phyloP scores from a whole-genome alignment of 37 sponge, comb jelly and placozoan genomes.

The Theonella swinhoei region DNA sequence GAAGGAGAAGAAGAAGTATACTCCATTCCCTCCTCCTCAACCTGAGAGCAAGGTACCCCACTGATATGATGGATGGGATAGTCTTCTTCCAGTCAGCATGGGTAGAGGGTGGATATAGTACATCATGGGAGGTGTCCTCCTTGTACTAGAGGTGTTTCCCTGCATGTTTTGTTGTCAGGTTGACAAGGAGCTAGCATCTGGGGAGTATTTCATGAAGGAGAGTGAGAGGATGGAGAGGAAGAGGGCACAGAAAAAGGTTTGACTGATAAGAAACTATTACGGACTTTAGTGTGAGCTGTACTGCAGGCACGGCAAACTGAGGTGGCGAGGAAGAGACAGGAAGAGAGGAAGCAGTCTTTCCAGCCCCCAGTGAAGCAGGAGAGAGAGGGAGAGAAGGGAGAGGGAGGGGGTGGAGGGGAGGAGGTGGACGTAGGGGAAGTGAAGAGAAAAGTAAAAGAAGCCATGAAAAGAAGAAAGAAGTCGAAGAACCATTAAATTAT shows the following conservation, averaged over 20 bases:
- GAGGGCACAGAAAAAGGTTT: constrained; percentile 41
- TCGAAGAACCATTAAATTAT: too few relatives aligned
- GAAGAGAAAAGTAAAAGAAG: neutral
- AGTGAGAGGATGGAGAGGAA: constrained; percentile 72
- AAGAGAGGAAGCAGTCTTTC: neutral
- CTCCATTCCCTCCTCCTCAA: constrained; percentile 99
- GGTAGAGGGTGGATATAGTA: too few relatives aligned
- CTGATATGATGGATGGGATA: neutral
- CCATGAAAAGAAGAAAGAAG: neutral
- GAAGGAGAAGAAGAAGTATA: constrained; percentile 80
- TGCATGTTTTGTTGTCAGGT: too few relatives aligned
- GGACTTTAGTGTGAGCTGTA: neutral
- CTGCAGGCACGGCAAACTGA: neutral
- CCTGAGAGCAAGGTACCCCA: constrained; percentile 91
- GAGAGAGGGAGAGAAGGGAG: neutral
- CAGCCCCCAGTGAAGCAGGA: neutral
- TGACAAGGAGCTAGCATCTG: constrained; percentile 94
- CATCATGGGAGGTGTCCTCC: too few relatives aligned
- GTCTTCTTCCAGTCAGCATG: neutral
- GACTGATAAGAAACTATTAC: neutral
- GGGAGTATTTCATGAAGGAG: constrained; percentile 98
- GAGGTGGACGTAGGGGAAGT: neutral
- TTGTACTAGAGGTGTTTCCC: neutral
- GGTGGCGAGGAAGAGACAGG: neutral
- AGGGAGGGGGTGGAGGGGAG: neutral